Evolutionary conservation across 1,140 invertebrate genomes (phyloP).

Genomic region (Solenopsis invicta): DNA sequence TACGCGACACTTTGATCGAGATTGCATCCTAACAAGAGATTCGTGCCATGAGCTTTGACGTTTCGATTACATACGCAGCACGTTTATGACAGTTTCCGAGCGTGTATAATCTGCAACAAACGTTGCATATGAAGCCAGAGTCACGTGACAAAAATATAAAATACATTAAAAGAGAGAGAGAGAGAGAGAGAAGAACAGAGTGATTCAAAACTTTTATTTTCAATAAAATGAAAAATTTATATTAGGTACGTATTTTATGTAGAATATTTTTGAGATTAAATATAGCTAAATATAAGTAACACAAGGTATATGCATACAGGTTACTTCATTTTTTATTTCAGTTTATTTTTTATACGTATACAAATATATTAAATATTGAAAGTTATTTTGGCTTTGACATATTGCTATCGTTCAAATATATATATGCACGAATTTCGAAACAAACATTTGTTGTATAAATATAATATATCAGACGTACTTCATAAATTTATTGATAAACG

Average conservation of each 20-base stretch:
- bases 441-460: not conserved
- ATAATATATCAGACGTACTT: not conserved
- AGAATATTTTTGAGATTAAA: not conserved
- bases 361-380: too few species aligned
- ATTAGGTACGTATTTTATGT: not conserved
- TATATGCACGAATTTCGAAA: too few species aligned
- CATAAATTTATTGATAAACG: not conserved
- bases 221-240: not conserved
- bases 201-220: not conserved
- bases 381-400: too few species aligned
- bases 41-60: slow-evolving; percentile 40
- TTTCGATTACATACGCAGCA: slow-evolving; percentile 37
- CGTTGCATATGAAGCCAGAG: not conserved
- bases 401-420: too few species aligned
- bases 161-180: not conserved
- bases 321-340: not conserved
- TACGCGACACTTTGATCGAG: slow-evolving; percentile 52
- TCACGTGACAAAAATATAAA: slow-evolving; percentile 18
- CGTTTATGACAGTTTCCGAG: slow-evolving; percentile 13
- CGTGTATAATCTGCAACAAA: slow-evolving; percentile 28
- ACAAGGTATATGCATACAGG: not conserved
- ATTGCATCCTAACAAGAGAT: slow-evolving; percentile 51
- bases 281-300: not conserved
- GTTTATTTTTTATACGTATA: not conserved
- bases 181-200: too few species aligned